phyloP scores from a whole-genome alignment of 2,113 vertebrate species.

The Baryphthengus martii region DNA sequence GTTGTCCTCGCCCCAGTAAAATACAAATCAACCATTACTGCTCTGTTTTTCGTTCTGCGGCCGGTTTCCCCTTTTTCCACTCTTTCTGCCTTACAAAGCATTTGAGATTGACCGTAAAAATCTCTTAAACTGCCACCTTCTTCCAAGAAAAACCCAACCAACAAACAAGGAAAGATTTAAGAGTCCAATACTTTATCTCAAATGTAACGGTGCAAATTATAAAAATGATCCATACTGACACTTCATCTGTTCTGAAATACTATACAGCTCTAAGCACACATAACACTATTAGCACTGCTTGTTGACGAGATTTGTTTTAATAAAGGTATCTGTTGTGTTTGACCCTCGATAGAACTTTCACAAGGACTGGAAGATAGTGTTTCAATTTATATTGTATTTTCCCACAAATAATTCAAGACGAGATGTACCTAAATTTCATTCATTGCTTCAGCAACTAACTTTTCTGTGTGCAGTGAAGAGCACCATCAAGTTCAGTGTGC shows the following conservation, averaged over 20 bases:
- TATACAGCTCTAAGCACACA: fast-evolving
- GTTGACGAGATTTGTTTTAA: background rate
- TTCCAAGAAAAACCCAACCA: too few relatives aligned
- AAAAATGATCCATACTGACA: too few relatives aligned
- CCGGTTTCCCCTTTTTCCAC: background rate
- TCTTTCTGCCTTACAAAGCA: background rate
- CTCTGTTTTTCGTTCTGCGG: background rate
- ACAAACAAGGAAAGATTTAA: background rate
- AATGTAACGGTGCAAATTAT: background rate
- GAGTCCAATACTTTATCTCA: background rate
- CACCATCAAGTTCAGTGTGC: background rate
- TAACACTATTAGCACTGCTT: background rate
- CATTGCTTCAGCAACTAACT: background rate
- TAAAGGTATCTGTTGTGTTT: background rate
- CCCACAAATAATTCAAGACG: background rate
- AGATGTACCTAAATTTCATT: background rate
- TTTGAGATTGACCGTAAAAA: background rate
- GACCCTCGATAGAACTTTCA: background rate
- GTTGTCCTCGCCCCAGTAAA: background rate
- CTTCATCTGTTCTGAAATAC: background rate
- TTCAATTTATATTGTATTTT: background rate
- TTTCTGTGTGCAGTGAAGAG: background rate
- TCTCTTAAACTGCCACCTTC: fast-evolving
- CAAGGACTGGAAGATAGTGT: background rate
- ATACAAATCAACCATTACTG: background rate